phyloP scores from a whole-genome alignment of 2,113 vertebrate species.

The Marmota flaviventris region DNA sequence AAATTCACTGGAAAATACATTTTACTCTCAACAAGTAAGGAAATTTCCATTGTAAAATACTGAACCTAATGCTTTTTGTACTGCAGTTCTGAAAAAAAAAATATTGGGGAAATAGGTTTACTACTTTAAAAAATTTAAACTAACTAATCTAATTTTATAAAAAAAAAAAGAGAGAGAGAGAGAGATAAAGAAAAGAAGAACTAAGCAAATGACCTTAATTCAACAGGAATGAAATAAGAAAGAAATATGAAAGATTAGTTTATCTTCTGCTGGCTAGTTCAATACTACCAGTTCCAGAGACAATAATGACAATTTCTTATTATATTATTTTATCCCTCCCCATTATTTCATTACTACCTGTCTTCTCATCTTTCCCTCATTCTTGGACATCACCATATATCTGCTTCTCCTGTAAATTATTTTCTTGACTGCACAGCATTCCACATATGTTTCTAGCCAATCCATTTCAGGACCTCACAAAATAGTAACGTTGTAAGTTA shows the following conservation, averaged over 20 bases:
- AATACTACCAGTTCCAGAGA: neutral
- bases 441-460: neutral
- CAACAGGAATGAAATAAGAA: slow-evolving; percentile 26
- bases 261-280: neutral
- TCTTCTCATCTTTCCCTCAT: neutral
- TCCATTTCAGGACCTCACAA: slow-evolving; percentile 45
- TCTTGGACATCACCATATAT: neutral
- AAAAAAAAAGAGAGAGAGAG: too few relatives aligned
- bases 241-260: neutral
- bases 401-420: neutral
- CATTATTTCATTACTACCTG: neutral
- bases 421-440: slow-evolving; percentile 16
- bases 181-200: neutral
- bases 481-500: neutral
- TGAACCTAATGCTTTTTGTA: neutral
- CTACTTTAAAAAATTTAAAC: neutral
- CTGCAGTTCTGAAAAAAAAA: neutral
- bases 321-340: neutral
- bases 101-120: neutral
- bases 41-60: neutral
- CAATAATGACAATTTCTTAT: neutral
- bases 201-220: neutral
- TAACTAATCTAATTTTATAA: neutral
- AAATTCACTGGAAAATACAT: neutral
- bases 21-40: neutral